Evolutionary conservation across 2,888 invertebrate genomes (phyloP).

Genomic region (Trypoxylon attenuatum): DNA sequence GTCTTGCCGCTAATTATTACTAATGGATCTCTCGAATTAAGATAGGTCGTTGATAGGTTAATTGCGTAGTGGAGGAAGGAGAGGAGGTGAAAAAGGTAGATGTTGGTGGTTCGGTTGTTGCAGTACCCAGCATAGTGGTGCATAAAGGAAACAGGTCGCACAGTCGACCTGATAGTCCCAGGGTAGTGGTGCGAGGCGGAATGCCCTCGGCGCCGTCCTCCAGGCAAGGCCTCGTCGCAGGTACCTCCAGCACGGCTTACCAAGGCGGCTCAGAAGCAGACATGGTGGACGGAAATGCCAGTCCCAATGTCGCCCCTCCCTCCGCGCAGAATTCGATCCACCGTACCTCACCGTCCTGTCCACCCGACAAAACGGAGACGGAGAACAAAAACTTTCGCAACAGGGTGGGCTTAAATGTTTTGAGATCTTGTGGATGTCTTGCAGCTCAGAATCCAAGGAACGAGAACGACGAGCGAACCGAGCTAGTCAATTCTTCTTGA

Average conservation of each 20-base stretch:
- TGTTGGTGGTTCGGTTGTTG: constrained; percentile 43
- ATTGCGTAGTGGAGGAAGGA: not conserved
- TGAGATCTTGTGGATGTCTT: not conserved
- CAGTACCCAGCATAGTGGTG: constrained; percentile 73
- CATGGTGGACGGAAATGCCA: constrained; percentile 72
- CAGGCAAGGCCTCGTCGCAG: constrained; percentile 66
- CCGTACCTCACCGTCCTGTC: constrained; percentile 53
- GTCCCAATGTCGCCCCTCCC: constrained; percentile 59
- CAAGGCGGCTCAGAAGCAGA: constrained; percentile 64
- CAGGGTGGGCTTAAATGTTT: constrained; percentile 57
- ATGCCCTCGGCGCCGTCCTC: constrained; percentile 71
- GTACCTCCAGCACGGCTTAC: constrained; percentile 55
- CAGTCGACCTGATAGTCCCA: constrained; percentile 68
- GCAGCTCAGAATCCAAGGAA: not conserved
- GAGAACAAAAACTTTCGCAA: constrained; percentile 70
- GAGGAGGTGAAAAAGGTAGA: not conserved
- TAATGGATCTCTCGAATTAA: too few relatives aligned
- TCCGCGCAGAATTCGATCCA: constrained; percentile 51
- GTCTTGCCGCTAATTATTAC: too few relatives aligned
- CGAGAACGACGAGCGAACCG: not conserved
- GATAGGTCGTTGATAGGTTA: not conserved
- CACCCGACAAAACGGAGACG: constrained; percentile 63
- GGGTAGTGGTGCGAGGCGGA: constrained; percentile 64
- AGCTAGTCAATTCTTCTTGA: too few relatives aligned
- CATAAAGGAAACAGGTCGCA: constrained; percentile 68